Evolutionary conservation across 2,113 vertebrate genomes (phyloP).

Genomic region (human): GRCh38 chr16:88417501-88418000

Average conservation of each 20-base stretch:
- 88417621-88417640: too few relatives aligned
- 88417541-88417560: not conserved
- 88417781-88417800: too few relatives aligned
- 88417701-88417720: not conserved
- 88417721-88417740: not conserved
- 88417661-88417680: not conserved
- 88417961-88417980: not conserved
- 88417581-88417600: not conserved
- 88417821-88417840: not conserved
- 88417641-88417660: not conserved
- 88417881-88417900: not conserved
- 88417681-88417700: too few relatives aligned
- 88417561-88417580: not conserved
- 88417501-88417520: not conserved
- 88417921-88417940: not conserved
- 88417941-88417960: not conserved
- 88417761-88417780: not conserved
- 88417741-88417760: not conserved
- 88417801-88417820: not conserved
- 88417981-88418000: not conserved
- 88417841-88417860: not conserved
- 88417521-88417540: not conserved
- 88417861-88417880: too few relatives aligned
- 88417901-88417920: rapidly evolving
- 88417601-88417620: too few relatives aligned